These are phyloP conservation scores for Brachycybe producta DNA, from an alignment of 2,888 invertebrate species.

Conservation along the genomic window DNA sequence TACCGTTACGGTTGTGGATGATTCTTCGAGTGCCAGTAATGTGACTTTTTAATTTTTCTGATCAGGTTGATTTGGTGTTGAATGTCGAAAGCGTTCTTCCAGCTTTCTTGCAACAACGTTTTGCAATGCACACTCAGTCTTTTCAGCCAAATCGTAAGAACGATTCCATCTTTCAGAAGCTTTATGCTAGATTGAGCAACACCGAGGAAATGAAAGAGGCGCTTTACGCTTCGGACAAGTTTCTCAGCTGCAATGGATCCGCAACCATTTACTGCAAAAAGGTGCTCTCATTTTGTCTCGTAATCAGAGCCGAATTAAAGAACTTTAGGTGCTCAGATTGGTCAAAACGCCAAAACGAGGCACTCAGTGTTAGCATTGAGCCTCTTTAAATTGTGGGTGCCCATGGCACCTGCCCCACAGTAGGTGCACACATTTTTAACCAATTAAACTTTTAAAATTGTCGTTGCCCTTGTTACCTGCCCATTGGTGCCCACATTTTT, in stretches of 20 bases:
- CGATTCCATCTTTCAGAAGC: slow-evolving; percentile 11
- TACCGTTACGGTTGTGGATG: too few relatives aligned
- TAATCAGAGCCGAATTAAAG: too few relatives aligned
- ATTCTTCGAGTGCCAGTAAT: not conserved
- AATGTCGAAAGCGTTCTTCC: slow-evolving; percentile 37
- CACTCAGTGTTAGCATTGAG: too few relatives aligned
- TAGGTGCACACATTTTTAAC: too few relatives aligned
- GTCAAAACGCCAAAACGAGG: too few relatives aligned
- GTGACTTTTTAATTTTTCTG: slow-evolving; percentile 6
- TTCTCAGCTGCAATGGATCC: not conserved
- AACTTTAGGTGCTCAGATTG: too few relatives aligned
- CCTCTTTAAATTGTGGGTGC: too few relatives aligned
- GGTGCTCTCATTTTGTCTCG: slow-evolving; percentile 9
- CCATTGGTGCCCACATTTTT: too few relatives aligned
- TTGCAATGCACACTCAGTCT: slow-evolving; percentile 28
- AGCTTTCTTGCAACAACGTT: slow-evolving; percentile 31
- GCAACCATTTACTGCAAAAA: slow-evolving; percentile 1
- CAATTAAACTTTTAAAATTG: too few relatives aligned
- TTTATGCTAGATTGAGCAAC: slow-evolving; percentile 4
- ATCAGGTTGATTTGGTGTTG: slow-evolving; percentile 35
- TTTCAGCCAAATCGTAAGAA: slow-evolving; percentile 30
- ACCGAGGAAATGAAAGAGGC: slow-evolving; percentile 6
- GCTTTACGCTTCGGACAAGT: slow-evolving; percentile 5
- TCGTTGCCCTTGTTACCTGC: too few relatives aligned
- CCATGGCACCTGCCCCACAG: too few relatives aligned